Evolutionary conservation across 2,797 vertebrate species (phyloP).

Genomic region (Karalla daura): DNA sequence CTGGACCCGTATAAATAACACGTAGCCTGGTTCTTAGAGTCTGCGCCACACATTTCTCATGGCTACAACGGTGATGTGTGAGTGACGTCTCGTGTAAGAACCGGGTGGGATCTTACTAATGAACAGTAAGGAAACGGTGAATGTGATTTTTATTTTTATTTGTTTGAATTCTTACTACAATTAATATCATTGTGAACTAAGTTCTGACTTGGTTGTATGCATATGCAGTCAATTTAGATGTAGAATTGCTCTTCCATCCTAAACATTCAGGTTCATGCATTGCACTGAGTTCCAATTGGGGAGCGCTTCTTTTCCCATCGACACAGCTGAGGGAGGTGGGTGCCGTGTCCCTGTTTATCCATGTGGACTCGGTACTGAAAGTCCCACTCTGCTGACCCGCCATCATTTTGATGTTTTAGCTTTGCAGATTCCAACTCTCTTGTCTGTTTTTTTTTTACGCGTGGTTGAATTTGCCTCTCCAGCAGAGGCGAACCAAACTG

Average conservation of each 20-base stretch:
- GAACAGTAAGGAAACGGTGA: conserved; percentile 22
- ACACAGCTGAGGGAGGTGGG: too few relatives aligned
- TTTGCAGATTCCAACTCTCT: neutral
- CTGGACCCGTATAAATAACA: conserved; percentile 9
- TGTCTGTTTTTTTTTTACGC: neutral
- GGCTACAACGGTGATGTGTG: conserved; percentile 29
- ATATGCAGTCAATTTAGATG: neutral
- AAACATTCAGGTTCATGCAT: neutral
- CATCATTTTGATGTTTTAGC: neutral
- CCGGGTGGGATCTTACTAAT: conserved; percentile 11
- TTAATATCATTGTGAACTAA: conserved; percentile 45
- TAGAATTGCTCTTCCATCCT: neutral
- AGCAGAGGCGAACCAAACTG: neutral
- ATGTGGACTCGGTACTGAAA: too few relatives aligned
- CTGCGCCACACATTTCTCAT: conserved; percentile 8
- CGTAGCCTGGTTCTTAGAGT: neutral
- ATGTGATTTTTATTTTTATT: conserved; percentile 32
- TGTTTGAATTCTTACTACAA: conserved; percentile 1
- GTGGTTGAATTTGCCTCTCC: neutral
- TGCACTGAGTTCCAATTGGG: too few relatives aligned
- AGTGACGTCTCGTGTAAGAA: conserved; percentile 6
- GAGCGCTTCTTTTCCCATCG: too few relatives aligned
- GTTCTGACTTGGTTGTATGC: neutral
- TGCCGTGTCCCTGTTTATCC: too few relatives aligned
- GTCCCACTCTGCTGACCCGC: neutral